Conservation (phyloP, 2,888 invertebrate species). For the Labia minor region DNA sequence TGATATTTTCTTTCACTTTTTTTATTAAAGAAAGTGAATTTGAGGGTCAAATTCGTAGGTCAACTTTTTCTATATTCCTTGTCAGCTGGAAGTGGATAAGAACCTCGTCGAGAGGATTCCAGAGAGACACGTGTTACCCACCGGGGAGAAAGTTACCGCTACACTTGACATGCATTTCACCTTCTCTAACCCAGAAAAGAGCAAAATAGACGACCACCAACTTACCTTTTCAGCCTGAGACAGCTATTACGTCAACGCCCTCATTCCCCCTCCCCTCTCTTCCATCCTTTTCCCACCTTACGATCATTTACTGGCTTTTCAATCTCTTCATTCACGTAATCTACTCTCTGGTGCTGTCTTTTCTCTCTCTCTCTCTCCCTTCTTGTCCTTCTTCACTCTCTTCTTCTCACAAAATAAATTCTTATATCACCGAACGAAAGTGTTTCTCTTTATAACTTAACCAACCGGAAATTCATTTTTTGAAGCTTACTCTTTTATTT, state of each 20-base stretch:
- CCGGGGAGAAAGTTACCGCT: background rate
- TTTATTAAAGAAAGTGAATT: background rate
- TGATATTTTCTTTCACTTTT: no score
- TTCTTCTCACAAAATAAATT: background rate
- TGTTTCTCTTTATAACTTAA: background rate
- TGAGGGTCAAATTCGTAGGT: background rate
- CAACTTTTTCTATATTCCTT: no score
- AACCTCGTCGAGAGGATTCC: background rate
- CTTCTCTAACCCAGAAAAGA: background rate
- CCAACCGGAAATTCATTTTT: no score
- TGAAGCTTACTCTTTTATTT: no score
- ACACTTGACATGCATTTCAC: slow-evolving; percentile 8
- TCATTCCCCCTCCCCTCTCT: no score
- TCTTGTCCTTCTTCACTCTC: background rate
- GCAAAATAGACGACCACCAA: background rate
- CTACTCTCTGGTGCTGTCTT: no score
- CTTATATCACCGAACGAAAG: background rate
- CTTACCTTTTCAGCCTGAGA: no score
- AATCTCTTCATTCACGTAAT: no score
- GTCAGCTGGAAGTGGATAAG: no score
- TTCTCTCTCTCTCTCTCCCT: background rate
- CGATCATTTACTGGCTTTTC: no score
- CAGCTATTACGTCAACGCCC: no score
- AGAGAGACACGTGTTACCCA: background rate
- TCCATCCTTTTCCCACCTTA: no score